Evolutionary conservation across 2,113 vertebrate genomes (phyloP).

Genomic region (Apodemus speciosus): DNA sequence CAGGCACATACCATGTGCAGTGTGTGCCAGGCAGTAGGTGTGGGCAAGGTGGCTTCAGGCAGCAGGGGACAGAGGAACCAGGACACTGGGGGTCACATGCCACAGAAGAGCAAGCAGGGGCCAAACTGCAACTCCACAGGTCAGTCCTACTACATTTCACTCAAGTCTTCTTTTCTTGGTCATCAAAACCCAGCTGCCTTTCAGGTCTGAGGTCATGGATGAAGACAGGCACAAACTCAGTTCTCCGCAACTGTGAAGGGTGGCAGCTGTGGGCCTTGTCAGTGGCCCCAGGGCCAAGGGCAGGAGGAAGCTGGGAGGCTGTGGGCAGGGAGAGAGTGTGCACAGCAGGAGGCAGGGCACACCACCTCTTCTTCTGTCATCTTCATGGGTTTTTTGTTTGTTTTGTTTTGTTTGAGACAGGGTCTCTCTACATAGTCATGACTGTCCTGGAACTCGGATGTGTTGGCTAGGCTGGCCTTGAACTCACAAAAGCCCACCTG

Average conservation of each 20-base stretch:
- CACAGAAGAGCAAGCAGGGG: not conserved
- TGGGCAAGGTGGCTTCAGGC: not conserved
- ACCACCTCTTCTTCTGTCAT: not conserved
- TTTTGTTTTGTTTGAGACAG: not conserved
- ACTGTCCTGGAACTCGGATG: not conserved
- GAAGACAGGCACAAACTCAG: not conserved
- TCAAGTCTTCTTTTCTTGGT: not conserved
- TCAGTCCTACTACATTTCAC: not conserved
- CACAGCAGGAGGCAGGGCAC: fast-evolving
- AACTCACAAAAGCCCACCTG: not conserved
- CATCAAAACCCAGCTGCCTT: not conserved
- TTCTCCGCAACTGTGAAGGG: not conserved
- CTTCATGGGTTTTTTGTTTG: not conserved
- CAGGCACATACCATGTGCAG: too few relatives aligned
- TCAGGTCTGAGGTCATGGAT: not conserved
- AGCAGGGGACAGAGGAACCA: not conserved
- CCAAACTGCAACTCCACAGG: fast-evolving
- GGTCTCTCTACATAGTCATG: not conserved
- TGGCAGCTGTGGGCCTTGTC: too few relatives aligned
- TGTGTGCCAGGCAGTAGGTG: not conserved
- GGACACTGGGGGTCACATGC: not conserved
- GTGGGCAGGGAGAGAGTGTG: too few relatives aligned
- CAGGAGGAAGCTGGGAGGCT: not conserved
- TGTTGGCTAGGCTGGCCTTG: not conserved
- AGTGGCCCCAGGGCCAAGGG: not conserved